Evolutionary conservation across 2,888 invertebrate genomes (phyloP).

Genomic region (Sarcophaga subvicina): DNA sequence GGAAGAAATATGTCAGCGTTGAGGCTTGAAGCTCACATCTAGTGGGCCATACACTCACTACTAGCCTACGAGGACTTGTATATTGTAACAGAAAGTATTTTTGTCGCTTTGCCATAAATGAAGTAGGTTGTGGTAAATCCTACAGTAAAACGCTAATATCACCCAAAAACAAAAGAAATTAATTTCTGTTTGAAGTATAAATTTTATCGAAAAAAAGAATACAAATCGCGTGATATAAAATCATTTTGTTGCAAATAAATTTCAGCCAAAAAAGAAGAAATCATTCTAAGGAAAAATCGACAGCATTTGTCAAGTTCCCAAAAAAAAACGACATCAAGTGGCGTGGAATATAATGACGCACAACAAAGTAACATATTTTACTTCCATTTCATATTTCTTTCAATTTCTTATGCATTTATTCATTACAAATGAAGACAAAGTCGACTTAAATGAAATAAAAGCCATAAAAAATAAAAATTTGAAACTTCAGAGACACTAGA

Average conservation of each 20-base stretch:
- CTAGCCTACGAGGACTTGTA: too few relatives aligned
- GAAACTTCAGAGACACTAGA: neutral
- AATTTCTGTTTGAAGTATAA: constrained; percentile 46
- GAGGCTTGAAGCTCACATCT: too few relatives aligned
- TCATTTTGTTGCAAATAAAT: constrained; percentile 40
- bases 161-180: constrained; percentile 32
- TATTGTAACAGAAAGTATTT: too few relatives aligned
- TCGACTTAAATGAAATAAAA: too few relatives aligned
- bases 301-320: constrained; percentile 52
- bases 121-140: neutral
- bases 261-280: neutral
- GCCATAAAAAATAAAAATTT: constrained; percentile 17
- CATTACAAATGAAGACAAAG: neutral
- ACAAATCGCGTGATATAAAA: constrained; percentile 64
- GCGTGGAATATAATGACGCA: constrained; percentile 48
- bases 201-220: constrained; percentile 11
- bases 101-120: too few relatives aligned
- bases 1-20: too few relatives aligned
- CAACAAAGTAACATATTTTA: constrained; percentile 11
- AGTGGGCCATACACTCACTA: too few relatives aligned
- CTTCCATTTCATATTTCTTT: constrained; percentile 1
- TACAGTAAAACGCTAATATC: neutral
- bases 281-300: constrained; percentile 6
- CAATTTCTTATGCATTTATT: constrained; percentile 5
- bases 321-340: constrained; percentile 3